These are phyloP conservation scores for Oscheius onirici DNA, from an alignment of 2,888 invertebrate species.

Conservation along the genomic window DNA sequence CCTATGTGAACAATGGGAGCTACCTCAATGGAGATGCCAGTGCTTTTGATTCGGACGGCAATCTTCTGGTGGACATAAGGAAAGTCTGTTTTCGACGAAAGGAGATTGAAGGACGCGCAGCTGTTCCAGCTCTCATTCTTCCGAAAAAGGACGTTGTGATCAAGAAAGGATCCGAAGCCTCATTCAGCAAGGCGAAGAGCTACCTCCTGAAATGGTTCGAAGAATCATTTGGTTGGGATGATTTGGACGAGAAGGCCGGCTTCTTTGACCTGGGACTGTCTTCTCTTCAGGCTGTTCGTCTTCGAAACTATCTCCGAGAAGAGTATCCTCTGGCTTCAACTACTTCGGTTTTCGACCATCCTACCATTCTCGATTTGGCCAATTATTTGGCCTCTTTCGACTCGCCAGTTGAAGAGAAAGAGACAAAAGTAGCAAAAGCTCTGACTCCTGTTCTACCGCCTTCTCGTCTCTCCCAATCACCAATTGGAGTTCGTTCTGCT, in stretches of 20 bases:
- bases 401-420: constrained; percentile 20
- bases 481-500: constrained; percentile 34
- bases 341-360: constrained; percentile 51
- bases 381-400: constrained; percentile 42
- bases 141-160: not conserved
- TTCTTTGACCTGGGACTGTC: constrained; percentile 55
- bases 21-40: constrained; percentile 46
- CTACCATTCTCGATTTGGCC: constrained; percentile 44
- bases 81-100: constrained; percentile 27
- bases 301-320: constrained; percentile 45
- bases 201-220: constrained; percentile 46
- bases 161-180: constrained; percentile 4
- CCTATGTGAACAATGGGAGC: constrained; percentile 34
- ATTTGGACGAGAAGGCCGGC: constrained; percentile 50
- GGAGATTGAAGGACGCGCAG: constrained; percentile 20
- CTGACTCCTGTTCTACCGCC: not conserved
- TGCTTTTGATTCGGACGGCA: constrained; percentile 42
- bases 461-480: constrained; percentile 10
- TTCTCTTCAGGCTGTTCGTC: constrained; percentile 48
- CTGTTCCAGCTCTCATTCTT: not conserved
- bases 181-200: constrained; percentile 9
- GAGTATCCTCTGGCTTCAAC: constrained; percentile 45
- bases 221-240: constrained; percentile 47
- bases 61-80: constrained; percentile 12
- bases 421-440: not conserved